A percentile compares a stretch with the other conserved stretches of the same genome.
phyloP scores from a whole-genome alignment of 2,888 invertebrate species.

The Morpho helenor region DNA sequence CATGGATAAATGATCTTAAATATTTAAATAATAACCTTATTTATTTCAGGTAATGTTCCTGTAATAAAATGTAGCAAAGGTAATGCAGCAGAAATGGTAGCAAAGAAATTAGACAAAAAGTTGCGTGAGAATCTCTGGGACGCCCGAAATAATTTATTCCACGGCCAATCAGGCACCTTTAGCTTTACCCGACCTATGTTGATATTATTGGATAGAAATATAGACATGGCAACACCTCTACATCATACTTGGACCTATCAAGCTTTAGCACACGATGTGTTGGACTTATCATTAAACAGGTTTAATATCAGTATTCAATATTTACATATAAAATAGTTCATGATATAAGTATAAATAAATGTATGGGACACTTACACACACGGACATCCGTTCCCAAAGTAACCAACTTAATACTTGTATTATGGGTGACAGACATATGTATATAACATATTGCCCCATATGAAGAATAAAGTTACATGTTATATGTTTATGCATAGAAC shows the following conservation, averaged over 20 bases:
- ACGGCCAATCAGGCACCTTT: constrained; percentile 86
- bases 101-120: constrained; percentile 97
- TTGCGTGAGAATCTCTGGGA: constrained; percentile 97
- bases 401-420: too few species aligned
- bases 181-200: constrained; percentile 96
- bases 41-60: constrained; percentile 85
- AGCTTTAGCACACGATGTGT: constrained; percentile 96
- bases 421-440: too few species aligned
- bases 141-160: constrained; percentile 96
- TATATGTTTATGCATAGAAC: too few species aligned
- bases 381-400: too few species aligned
- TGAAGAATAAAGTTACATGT: too few species aligned
- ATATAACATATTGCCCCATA: too few species aligned
- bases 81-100: constrained; percentile 99
- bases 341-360: too few species aligned
- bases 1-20: too few species aligned
- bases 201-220: constrained; percentile 94
- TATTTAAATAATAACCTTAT: not conserved
- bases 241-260: constrained; percentile 99
- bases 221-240: constrained; percentile 98
- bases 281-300: constrained; percentile 94
- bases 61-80: constrained; percentile 95
- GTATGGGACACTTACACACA: too few species aligned
- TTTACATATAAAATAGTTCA: too few species aligned
- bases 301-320: constrained; percentile 29